Base-by-base conservation (phyloP, 2,888 invertebrate species). In the Ethmia dodecea region DNA sequence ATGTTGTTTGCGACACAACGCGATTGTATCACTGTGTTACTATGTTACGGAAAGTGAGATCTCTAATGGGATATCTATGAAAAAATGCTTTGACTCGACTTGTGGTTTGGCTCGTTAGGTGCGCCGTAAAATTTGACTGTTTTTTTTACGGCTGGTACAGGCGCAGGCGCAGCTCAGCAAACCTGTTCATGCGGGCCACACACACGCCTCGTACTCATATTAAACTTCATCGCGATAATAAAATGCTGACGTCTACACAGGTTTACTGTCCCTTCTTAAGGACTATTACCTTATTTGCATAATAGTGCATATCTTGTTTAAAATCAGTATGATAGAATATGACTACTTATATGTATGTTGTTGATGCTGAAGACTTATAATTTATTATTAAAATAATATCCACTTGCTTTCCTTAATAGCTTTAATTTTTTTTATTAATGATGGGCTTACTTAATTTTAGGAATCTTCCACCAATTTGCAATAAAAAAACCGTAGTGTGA, bases 41-140 rank as follows among this genome's bases (percentile, higher is more conserved):
- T 64, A 31, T 33, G 13, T 50, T 67, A 73, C 56, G 54, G 72
- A 78, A 76, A 81, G 75, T 72, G 69, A 77, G 69, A 62, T 62
- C 67, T 60, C 50, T 60, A 63, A 64, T 61, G 47, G 59, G 50
- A 44, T 55, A 62, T 59, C 60, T 67, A 66, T 64, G 62, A 60
- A 68, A 56, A 56, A 52, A 47, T 48, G 42, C 45, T 50, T 40
- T n/a, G n/a, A n/a, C 18, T 5, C 8, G 5, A 18, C 44, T 42
- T 44, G 43, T 49, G 40, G 43, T 40, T 52, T 32, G 42, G 46
- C 56, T 65, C 55, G 65, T 70, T 70, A 67, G 60, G 54, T 33
- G 45, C 43, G 53, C 72, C 69, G 69, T 78, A 68, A 74, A 79
- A 55, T 71, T 72, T 73, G 66, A 76, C 72, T 73, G 62, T 47